Evolutionary conservation across 2,113 vertebrate genomes (phyloP).

Genomic region (Saimiri boliviensis): DNA sequence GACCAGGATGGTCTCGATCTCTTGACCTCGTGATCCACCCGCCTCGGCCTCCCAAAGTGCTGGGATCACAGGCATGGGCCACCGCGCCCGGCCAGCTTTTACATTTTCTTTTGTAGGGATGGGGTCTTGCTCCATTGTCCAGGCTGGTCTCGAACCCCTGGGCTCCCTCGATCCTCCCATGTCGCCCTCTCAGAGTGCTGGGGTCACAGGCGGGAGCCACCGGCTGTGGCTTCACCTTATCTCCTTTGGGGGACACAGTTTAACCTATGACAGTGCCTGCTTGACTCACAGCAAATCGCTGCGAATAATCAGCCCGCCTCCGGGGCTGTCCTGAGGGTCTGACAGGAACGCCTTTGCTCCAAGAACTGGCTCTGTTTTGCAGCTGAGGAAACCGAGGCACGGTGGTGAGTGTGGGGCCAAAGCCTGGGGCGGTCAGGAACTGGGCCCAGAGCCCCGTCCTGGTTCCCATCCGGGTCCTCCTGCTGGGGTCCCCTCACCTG

Average conservation of each 20-base stretch:
- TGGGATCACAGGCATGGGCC: too few species aligned
- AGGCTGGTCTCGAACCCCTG: too few species aligned
- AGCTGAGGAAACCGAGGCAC: not conserved
- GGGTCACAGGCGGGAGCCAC: too few species aligned
- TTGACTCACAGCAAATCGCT: not conserved
- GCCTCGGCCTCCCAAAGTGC: not conserved
- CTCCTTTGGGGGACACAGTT: not conserved
- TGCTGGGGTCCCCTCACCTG: not conserved
- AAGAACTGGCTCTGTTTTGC: accelerated
- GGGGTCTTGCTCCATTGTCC: too few species aligned
- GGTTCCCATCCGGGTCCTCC: not conserved
- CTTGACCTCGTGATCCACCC: too few species aligned
- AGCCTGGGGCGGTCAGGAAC: not conserved
- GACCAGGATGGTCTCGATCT: too few species aligned
- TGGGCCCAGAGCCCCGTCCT: too few species aligned
- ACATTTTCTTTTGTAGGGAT: too few species aligned
- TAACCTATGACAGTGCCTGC: not conserved
- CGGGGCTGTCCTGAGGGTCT: not conserved
- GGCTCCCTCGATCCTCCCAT: too few species aligned
- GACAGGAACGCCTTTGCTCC: accelerated
- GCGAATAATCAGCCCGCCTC: not conserved
- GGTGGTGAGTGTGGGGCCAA: not conserved
- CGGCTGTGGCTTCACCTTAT: too few species aligned
- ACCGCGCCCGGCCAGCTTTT: too few species aligned
- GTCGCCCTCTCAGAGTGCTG: too few species aligned